Evolutionary conservation across 2,888 invertebrate genomes (phyloP).

Genomic region (Euclidia mi): DNA sequence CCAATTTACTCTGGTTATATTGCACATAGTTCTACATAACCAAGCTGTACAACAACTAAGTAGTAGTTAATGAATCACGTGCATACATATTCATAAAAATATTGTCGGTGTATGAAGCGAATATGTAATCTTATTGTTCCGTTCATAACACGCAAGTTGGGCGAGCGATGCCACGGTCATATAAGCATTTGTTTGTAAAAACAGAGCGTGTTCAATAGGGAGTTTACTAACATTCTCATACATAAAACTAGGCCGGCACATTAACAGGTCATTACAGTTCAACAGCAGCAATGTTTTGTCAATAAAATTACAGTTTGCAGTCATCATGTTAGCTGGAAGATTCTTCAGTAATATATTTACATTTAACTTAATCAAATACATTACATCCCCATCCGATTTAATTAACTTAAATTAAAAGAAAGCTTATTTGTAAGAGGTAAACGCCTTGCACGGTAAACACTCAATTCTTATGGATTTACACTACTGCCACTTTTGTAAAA

Average conservation of each 20-base stretch:
- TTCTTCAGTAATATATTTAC: conserved; percentile 30
- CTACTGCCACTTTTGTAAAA: not conserved
- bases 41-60: too few relatives aligned
- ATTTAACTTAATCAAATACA: conserved; percentile 31
- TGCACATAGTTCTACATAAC: too few relatives aligned
- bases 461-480: not conserved
- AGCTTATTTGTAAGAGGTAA: conserved; percentile 48
- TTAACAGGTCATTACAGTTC: too few relatives aligned
- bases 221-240: too few relatives aligned
- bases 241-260: too few relatives aligned
- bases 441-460: conserved; percentile 35
- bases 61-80: too few relatives aligned
- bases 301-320: conserved; percentile 7
- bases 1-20: too few relatives aligned
- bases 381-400: conserved; percentile 31
- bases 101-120: not conserved
- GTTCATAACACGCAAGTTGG: conserved; percentile 1
- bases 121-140: conserved; percentile 12
- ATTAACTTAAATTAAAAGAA: conserved; percentile 27
- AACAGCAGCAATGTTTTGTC: too few relatives aligned
- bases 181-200: not conserved
- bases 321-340: conserved; percentile 23
- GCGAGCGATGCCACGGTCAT: not conserved
- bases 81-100: too few relatives aligned
- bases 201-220: too few relatives aligned